phyloP scores from a whole-genome alignment of 2,113 vertebrate species.

The Bubalus kerabau region DNA sequence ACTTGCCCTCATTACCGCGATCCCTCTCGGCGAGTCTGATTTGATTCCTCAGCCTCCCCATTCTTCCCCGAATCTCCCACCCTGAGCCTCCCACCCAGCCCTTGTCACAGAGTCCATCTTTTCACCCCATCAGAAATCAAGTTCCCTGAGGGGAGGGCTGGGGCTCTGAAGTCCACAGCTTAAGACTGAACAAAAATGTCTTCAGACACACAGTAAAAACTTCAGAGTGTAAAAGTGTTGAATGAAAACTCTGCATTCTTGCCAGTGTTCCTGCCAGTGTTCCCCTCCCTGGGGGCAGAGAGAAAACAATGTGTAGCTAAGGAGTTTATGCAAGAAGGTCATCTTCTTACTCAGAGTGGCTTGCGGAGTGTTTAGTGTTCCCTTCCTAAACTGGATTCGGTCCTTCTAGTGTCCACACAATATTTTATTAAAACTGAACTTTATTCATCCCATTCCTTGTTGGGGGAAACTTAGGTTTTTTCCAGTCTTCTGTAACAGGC shows the following conservation, averaged over 20 bases:
- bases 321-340: not conserved
- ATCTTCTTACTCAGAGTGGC: not conserved
- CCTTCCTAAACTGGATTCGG: not conserved
- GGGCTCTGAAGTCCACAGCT: not conserved
- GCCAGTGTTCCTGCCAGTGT: too few relatives aligned
- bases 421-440: not conserved
- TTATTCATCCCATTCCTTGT: not conserved
- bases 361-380: not conserved
- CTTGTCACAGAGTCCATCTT: not conserved
- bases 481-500: not conserved
- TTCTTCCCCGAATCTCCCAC: not conserved
- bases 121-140: not conserved
- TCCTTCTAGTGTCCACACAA: not conserved
- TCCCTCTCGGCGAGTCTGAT: not conserved
- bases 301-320: not conserved
- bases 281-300: not conserved
- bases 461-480: not conserved
- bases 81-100: too few relatives aligned
- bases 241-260: not conserved
- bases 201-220: not conserved
- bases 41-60: not conserved
- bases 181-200: not conserved
- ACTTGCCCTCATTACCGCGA: rapidly evolving
- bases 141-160: not conserved
- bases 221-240: not conserved